Evolutionary conservation across 1,140 invertebrate genomes (phyloP), one percentile per base, ranked within the genome.

Genomic region (Brachionus sp.): DNA sequence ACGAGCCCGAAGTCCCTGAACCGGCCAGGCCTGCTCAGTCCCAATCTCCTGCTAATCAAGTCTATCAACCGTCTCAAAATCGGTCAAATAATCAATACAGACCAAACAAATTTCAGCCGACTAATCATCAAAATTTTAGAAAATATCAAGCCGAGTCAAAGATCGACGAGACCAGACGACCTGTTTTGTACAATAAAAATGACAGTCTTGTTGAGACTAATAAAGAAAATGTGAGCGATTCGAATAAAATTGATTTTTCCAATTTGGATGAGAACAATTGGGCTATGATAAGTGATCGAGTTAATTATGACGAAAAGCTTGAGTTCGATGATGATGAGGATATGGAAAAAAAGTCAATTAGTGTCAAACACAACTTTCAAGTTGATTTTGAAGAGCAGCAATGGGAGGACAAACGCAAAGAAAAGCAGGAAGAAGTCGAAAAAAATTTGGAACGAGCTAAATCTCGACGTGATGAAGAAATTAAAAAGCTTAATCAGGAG

Each of bases 381-480:
- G 62, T 25, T 19, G 62, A 64, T 64, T 64, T 64, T n/a, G 66
- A 70, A 6, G 66, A 70, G 33, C 66, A 70, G 35, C 44, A 46
- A 10, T 75, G 39, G 39, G 39, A 75, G 37, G 70, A 44, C 12
- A 75, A n/a, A 19, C 37, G 39, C 19, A 44, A 46, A 46, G 70
- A 75, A 19, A 44, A 75, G 25, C 19, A 75, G 12, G 70, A 75
- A 39, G 70, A 75, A 19, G 1, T 75, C 10, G 29, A 25, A 13
- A 75, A 75, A 29, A 75, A 42, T 46, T 46, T 75, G 19, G 70
- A 75, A 50, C 39, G 70, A 23, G 70, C 70, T 10, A 75, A 75
- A 46, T 46, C 44, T 19, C 39, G 70, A 16, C 16, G 70, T 25
- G 70, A 25, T 12, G 70, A 75, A 46, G 70, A 75, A 25, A 7